Conservation (phyloP, 2,113 vertebrate species). For the Trachemys scripta region DNA sequence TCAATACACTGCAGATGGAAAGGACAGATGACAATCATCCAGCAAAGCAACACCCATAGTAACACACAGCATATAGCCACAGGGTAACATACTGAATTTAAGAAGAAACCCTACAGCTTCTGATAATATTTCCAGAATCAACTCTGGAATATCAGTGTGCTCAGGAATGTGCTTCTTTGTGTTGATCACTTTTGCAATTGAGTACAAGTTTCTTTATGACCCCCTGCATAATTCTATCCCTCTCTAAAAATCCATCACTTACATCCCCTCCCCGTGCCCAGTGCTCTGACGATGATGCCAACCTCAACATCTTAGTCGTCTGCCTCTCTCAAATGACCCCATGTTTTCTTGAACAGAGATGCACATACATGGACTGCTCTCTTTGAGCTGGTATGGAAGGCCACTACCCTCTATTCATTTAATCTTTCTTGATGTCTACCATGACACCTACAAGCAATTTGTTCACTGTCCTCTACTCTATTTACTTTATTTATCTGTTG, state of each 20-base stretch:
- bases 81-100: neutral
- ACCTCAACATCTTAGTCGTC: neutral
- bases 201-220: neutral
- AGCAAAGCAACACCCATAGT: neutral
- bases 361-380: neutral
- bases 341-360: neutral
- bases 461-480: neutral
- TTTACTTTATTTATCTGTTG: neutral
- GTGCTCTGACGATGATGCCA: neutral
- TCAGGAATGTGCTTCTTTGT: neutral
- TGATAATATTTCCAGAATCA: neutral
- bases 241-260: neutral
- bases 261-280: neutral
- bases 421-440: neutral
- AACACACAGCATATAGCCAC: neutral
- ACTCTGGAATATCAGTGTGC: rapidly evolving
- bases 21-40: neutral
- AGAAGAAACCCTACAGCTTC: neutral
- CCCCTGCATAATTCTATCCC: neutral
- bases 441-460: neutral
- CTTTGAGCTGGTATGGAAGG: neutral
- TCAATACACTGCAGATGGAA: rapidly evolving
- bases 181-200: neutral
- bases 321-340: neutral
- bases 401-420: neutral